phyloP scores from a whole-genome alignment of 2,797 vertebrate species.

The Sebastes nivosus region DNA sequence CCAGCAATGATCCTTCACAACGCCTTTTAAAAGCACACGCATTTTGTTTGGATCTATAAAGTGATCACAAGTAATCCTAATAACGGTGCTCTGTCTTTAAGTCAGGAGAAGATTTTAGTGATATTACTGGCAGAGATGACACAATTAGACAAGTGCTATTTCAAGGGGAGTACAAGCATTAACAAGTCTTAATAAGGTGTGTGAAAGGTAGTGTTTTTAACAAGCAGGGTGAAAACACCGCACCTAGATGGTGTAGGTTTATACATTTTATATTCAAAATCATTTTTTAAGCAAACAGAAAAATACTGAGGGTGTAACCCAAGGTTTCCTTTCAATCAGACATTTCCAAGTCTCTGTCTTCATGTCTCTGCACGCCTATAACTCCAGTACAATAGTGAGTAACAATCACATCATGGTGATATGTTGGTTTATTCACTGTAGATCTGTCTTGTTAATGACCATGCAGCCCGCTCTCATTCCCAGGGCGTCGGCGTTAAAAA shows the following conservation, averaged over 20 bases:
- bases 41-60: neutral
- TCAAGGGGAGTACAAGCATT: neutral
- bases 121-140: neutral
- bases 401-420: neutral
- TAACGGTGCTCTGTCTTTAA: neutral
- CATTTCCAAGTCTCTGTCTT: neutral
- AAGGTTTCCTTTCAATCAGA: neutral
- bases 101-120: neutral
- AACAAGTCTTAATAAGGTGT: neutral
- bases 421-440: neutral
- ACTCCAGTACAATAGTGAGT: neutral
- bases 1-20: neutral
- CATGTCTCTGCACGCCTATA: neutral
- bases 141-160: neutral
- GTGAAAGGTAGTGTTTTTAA: neutral
- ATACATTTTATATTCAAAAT: neutral
- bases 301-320: neutral
- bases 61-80: conserved; percentile 5
- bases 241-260: neutral
- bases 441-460: neutral
- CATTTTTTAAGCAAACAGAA: neutral
- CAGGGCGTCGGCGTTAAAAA: too few species aligned
- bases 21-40: neutral
- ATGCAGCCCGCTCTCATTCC: too few species aligned
- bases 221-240: neutral